These are phyloP conservation scores for Dinomys branickii DNA, from an alignment of 2,113 vertebrate species.

Conservation along the genomic window DNA sequence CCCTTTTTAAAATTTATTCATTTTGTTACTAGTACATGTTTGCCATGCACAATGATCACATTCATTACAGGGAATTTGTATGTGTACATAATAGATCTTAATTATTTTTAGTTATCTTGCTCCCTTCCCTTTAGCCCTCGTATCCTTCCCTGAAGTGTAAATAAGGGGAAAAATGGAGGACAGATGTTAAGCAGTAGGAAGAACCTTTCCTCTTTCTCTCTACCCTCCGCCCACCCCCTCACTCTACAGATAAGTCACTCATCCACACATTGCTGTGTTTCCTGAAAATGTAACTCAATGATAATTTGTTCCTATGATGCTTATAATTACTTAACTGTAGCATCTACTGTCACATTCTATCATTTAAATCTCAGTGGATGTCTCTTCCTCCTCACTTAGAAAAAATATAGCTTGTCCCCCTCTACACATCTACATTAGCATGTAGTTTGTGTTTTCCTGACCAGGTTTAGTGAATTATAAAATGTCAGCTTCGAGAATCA, in stretches of 20 bases:
- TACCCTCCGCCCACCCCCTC: not conserved
- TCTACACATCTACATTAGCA: slow-evolving; percentile 66
- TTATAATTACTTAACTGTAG: slow-evolving; percentile 77
- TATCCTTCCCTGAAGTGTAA: not conserved
- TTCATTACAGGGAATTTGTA: not conserved
- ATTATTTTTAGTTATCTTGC: not conserved
- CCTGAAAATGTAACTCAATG: slow-evolving; percentile 61
- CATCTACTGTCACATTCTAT: slow-evolving; percentile 72
- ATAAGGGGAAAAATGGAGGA: not conserved
- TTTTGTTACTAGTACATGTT: not conserved
- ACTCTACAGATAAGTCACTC: slow-evolving; percentile 14
- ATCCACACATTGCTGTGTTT: slow-evolving; percentile 68
- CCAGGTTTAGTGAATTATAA: slow-evolving; percentile 65
- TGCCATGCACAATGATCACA: not conserved
- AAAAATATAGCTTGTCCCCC: slow-evolving; percentile 71
- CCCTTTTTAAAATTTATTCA: not conserved
- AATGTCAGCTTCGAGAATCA: slow-evolving; percentile 70
- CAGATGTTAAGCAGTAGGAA: not conserved
- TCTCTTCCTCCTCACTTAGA: slow-evolving; percentile 30
- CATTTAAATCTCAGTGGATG: slow-evolving; percentile 83
- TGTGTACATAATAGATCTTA: not conserved
- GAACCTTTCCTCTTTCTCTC: not conserved
- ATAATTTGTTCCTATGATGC: slow-evolving; percentile 76
- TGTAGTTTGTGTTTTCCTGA: slow-evolving; percentile 69
- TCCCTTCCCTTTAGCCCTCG: not conserved